Evolutionary conservation across 2,797 vertebrate genomes (phyloP).

Genomic region (Acrossocheilus fasciatus): DNA sequence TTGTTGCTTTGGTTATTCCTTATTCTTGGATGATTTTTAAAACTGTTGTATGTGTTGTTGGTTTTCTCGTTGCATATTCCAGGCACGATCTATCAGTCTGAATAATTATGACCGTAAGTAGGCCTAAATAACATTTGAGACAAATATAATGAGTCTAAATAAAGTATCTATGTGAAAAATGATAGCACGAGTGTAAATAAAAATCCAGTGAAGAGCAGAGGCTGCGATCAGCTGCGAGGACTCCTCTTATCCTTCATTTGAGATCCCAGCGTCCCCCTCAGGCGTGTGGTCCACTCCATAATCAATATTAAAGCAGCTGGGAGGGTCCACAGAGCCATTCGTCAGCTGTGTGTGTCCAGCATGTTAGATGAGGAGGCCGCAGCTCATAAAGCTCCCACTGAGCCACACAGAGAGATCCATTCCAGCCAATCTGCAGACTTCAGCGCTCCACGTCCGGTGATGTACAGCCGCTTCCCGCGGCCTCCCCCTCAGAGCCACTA

Average conservation of each 20-base stretch:
- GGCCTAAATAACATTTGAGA: background rate
- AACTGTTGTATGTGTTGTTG: background rate
- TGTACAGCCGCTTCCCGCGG: slow-evolving; percentile 54
- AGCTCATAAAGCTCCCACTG: slow-evolving; percentile 54
- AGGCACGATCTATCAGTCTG: background rate
- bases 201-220: slow-evolving; percentile 1
- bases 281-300: slow-evolving; percentile 43
- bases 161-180: background rate
- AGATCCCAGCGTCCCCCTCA: slow-evolving; percentile 38
- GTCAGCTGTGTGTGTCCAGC: slow-evolving; percentile 53
- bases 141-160: background rate
- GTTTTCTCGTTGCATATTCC: background rate
- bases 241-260: slow-evolving; percentile 43
- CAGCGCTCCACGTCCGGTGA: slow-evolving; percentile 52
- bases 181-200: background rate
- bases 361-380: slow-evolving; percentile 47
- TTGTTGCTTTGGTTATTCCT: background rate
- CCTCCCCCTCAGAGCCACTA: slow-evolving; percentile 53
- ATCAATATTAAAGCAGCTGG: slow-evolving; percentile 60
- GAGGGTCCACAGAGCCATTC: slow-evolving; percentile 39
- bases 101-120: background rate
- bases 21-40: background rate
- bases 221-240: slow-evolving; percentile 9
- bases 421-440: slow-evolving; percentile 61
- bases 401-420: slow-evolving; percentile 48